Evolutionary conservation across 2,888 invertebrate genomes (phyloP).

Genomic region (Eilema caniola): DNA sequence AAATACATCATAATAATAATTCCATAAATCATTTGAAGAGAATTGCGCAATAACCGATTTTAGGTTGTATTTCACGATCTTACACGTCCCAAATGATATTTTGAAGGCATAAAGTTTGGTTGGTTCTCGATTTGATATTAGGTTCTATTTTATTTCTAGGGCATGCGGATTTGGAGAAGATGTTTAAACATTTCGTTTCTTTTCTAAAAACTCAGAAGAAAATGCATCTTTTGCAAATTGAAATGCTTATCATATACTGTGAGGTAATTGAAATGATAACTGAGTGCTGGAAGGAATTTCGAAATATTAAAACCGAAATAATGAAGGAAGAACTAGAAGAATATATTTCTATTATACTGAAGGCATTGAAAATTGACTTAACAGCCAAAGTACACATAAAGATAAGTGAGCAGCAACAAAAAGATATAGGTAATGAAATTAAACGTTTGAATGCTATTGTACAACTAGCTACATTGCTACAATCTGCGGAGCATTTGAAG

Average conservation of each 20-base stretch:
- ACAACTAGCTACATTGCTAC: constrained; percentile 62
- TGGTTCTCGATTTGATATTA: neutral
- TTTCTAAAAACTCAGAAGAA: constrained; percentile 39
- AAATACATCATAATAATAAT: no score
- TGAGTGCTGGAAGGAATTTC: constrained; percentile 58
- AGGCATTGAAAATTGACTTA: constrained; percentile 50
- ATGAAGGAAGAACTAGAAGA: constrained; percentile 51
- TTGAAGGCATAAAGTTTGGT: neutral
- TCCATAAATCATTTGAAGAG: no score
- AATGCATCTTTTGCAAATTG: constrained; percentile 60
- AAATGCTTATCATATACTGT: constrained; percentile 63
- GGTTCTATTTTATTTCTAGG: neutral
- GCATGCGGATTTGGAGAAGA: neutral
- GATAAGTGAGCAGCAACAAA: constrained; percentile 75
- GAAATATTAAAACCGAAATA: constrained; percentile 24
- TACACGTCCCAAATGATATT: no score
- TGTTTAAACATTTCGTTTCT: neutral
- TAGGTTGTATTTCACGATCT: no score
- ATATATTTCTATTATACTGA: constrained; percentile 58
- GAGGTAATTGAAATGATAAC: constrained; percentile 66
- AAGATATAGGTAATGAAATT: constrained; percentile 69
- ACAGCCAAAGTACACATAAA: constrained; percentile 54
- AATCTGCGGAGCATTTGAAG: constrained; percentile 32
- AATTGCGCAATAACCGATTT: no score
- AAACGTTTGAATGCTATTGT: constrained; percentile 68